phyloP scores from a whole-genome alignment of 1,140 invertebrate genomes.

The Neodiprion pinetum region DNA sequence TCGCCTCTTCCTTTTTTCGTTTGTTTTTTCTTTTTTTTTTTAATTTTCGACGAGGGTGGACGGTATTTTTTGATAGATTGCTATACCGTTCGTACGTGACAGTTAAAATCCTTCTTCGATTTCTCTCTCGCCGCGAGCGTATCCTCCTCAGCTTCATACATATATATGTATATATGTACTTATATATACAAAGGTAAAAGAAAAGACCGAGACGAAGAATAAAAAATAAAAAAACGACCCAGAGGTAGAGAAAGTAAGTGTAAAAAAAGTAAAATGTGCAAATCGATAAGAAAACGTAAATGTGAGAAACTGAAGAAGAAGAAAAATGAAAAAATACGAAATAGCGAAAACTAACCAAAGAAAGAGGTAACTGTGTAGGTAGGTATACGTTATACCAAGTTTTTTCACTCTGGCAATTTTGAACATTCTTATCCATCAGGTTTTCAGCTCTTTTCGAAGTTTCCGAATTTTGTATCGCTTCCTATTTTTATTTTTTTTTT shows the following conservation, averaged over 20 bases:
- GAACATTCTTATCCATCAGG: background rate
- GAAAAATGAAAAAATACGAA: background rate
- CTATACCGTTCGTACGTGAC: too few species aligned
- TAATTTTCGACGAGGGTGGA: background rate
- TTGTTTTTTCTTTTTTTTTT: slow-evolving; percentile 14
- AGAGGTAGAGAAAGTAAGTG: background rate
- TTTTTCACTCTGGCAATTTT: slow-evolving; percentile 1
- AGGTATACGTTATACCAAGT: background rate
- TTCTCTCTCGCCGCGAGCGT: too few species aligned
- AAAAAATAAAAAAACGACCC: background rate
- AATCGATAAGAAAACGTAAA: background rate
- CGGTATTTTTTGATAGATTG: background rate
- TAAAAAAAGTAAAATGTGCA: background rate
- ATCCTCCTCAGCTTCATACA: background rate
- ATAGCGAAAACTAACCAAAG: background rate
- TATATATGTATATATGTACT: background rate
- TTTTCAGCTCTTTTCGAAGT: background rate
- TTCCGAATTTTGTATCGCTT: background rate
- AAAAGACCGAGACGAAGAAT: background rate
- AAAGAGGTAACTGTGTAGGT: background rate
- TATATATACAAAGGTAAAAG: background rate
- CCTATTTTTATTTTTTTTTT: background rate
- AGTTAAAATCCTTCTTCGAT: too few species aligned
- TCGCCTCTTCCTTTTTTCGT: slow-evolving; percentile 2
- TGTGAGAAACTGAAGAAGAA: background rate